phyloP scores from a whole-genome alignment of 2,113 vertebrate genomes.

The Phyllopteryx taeniolatus region DNA sequence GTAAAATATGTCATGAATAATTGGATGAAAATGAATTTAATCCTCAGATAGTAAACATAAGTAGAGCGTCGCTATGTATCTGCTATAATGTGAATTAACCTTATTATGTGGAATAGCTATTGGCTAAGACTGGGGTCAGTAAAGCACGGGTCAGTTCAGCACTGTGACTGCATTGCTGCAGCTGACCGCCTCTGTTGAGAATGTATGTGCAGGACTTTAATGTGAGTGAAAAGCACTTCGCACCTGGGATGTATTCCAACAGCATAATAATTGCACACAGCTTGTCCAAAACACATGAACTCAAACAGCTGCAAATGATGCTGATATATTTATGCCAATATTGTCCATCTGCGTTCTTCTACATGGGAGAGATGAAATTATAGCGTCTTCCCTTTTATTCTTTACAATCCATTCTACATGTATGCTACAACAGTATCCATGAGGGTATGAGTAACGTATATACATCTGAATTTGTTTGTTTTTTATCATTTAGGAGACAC shows the following conservation, averaged over 20 bases:
- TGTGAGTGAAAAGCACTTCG: slow-evolving; percentile 41
- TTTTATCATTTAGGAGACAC: background rate
- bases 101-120: background rate
- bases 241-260: slow-evolving; percentile 48
- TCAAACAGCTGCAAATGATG: slow-evolving; percentile 24
- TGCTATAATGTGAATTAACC: background rate
- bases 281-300: slow-evolving; percentile 36
- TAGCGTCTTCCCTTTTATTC: slow-evolving; percentile 12
- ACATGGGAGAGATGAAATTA: slow-evolving; percentile 13
- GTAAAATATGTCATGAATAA: background rate
- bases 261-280: slow-evolving; percentile 37
- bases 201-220: slow-evolving; percentile 23
- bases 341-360: slow-evolving; percentile 36
- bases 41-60: background rate
- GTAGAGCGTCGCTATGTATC: background rate
- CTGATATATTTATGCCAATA: slow-evolving; percentile 37
- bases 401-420: background rate
- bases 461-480: background rate
- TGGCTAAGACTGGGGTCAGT: background rate
- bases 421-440: background rate
- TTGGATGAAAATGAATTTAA: background rate
- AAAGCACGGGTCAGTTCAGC: background rate
- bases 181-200: background rate
- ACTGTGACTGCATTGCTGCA: slow-evolving; percentile 4
- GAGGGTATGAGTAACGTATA: background rate